Evolutionary conservation across 1,140 invertebrate genomes (phyloP).

Genomic region (Cecropterus lyciades): DNA sequence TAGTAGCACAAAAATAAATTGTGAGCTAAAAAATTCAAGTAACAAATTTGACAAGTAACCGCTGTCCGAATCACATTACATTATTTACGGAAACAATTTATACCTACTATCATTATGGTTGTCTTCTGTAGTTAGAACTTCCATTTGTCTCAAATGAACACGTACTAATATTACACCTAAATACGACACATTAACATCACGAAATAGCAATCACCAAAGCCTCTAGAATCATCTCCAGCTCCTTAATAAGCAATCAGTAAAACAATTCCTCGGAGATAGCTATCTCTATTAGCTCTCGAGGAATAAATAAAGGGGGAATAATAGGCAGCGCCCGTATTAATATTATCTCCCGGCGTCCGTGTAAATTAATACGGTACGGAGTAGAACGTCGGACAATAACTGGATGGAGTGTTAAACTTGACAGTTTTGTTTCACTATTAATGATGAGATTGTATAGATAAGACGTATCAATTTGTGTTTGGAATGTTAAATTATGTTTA

Average conservation of each 20-base stretch:
- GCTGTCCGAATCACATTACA: too few species aligned
- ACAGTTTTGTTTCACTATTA: slow-evolving; percentile 42
- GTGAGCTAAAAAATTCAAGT: too few species aligned
- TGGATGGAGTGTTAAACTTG: slow-evolving; percentile 55
- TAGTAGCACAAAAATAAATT: too few species aligned
- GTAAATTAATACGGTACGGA: slow-evolving; percentile 57
- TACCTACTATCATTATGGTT: too few species aligned
- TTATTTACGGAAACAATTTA: too few species aligned
- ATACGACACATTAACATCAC: neutral
- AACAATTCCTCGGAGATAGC: slow-evolving; percentile 57
- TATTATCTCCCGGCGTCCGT: slow-evolving; percentile 50
- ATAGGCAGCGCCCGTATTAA: slow-evolving; percentile 54
- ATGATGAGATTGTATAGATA: slow-evolving; percentile 44
- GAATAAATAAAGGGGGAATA: slow-evolving; percentile 59
- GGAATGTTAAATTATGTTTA: too few species aligned
- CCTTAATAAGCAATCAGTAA: slow-evolving; percentile 64
- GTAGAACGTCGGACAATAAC: slow-evolving; percentile 54
- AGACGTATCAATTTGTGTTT: neutral
- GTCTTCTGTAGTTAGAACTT: too few species aligned
- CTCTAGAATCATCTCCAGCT: slow-evolving; percentile 31
- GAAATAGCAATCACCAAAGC: slow-evolving; percentile 14
- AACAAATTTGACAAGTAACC: too few species aligned
- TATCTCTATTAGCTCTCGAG: slow-evolving; percentile 56
- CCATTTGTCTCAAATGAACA: too few species aligned
- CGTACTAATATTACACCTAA: neutral